A percentile compares a stretch with the other conserved stretches of the same genome.
These are phyloP conservation scores for Sebastolobus altivelis DNA, from an alignment of 2,797 vertebrate genomes.

Conservation along the genomic window DNA sequence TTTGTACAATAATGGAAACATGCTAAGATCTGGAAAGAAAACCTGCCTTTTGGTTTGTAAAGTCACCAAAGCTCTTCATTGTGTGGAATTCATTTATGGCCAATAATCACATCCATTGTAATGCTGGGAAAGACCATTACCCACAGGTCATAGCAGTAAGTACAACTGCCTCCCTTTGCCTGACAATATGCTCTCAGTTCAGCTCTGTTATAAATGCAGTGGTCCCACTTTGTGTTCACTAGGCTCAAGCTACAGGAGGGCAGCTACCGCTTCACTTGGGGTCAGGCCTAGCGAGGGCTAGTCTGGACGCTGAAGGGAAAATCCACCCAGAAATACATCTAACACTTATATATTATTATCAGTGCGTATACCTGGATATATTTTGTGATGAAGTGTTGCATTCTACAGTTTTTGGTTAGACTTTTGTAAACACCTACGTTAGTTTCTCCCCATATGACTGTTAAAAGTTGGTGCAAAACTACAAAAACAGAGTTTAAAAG, in stretches of 20 bases:
- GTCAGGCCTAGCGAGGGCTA: conserved; percentile 33
- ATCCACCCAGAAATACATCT: conserved; percentile 42
- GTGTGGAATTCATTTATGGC: conserved; percentile 12
- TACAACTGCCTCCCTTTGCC: conserved; percentile 33
- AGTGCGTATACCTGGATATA: background rate
- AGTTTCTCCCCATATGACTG: background rate
- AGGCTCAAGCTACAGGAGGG: conserved; percentile 23
- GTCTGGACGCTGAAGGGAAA: conserved; percentile 15
- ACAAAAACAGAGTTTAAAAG: background rate
- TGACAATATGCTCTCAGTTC: conserved; percentile 15
- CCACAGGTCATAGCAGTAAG: conserved; percentile 75
- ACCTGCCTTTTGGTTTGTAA: conserved; percentile 35
- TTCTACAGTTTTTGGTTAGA: background rate
- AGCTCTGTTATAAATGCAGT: conserved; percentile 19
- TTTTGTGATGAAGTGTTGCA: background rate
- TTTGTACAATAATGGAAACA: conserved; percentile 40
- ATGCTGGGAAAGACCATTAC: conserved; percentile 44
- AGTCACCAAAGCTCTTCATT: conserved; percentile 14
- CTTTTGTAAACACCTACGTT: background rate
- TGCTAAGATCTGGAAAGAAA: conserved; percentile 39
- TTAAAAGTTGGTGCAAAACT: background rate
- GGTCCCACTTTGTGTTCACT: conserved; percentile 25
- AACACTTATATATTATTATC: conserved; percentile 5
- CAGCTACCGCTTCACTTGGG: conserved; percentile 74
- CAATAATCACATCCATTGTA: conserved; percentile 20